Percentiles rank a stretch among this genome's conserved stretches.
These are phyloP conservation scores for Tenodera sinensis DNA, from an alignment of 2,888 invertebrate species.

Conservation along the genomic window DNA sequence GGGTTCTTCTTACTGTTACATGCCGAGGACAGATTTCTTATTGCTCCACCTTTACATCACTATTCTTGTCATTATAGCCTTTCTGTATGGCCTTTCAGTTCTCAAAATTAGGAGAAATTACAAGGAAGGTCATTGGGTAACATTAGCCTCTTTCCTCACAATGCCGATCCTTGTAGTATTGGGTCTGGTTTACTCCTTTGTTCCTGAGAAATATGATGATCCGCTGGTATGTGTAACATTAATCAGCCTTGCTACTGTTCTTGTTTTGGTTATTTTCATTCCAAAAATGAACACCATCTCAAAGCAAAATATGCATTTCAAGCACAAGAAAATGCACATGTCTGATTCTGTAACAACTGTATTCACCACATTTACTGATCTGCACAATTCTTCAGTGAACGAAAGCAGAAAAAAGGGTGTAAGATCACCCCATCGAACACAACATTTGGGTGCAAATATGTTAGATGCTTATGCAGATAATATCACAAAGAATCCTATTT, in stretches of 20 bases:
- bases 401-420: conserved; percentile 18
- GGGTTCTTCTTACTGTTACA: conserved; percentile 35
- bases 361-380: conserved; percentile 39
- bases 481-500: conserved; percentile 31
- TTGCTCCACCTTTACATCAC: conserved; percentile 39
- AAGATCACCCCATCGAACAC: background rate
- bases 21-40: conserved; percentile 37
- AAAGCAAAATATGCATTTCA: conserved; percentile 37
- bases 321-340: conserved; percentile 37
- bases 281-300: conserved; percentile 42
- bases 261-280: conserved; percentile 40
- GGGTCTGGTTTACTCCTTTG: conserved; percentile 35
- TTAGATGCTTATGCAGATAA: conserved; percentile 27
- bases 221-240: conserved; percentile 40
- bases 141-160: conserved; percentile 38
- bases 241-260: conserved; percentile 38
- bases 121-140: conserved; percentile 40
- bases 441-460: conserved; percentile 16
- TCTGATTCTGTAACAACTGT: conserved; percentile 38
- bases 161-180: conserved; percentile 37
- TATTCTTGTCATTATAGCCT: conserved; percentile 37
- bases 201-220: conserved; percentile 37
- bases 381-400: conserved; percentile 17
- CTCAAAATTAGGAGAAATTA: conserved; percentile 41
- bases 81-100: conserved; percentile 40